Conservation (phyloP, 2,888 invertebrate species). For the Selenia dentaria region DNA sequence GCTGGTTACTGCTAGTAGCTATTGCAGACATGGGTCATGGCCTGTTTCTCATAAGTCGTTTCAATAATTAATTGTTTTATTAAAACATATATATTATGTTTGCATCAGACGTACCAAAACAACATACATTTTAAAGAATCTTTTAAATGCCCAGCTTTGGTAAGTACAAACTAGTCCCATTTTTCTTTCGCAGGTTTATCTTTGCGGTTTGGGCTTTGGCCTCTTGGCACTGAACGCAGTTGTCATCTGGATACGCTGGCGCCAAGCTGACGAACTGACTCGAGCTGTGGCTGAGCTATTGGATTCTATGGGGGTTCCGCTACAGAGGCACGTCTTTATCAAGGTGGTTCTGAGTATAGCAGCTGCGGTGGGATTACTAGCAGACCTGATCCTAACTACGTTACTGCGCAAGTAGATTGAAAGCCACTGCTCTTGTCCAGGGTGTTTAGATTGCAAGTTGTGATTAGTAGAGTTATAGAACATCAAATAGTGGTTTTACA, state of each 20-base stretch:
- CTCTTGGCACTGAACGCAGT: conserved; percentile 54
- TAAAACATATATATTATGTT: too few relatives aligned
- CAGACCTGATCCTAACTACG: conserved; percentile 34
- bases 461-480: too few relatives aligned
- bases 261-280: conserved; percentile 48
- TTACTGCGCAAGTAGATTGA: not conserved
- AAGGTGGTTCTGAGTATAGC: conserved; percentile 49
- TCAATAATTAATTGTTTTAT: too few relatives aligned
- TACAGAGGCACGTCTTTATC: conserved; percentile 49
- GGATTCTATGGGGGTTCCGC: conserved; percentile 48
- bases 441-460: too few relatives aligned
- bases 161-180: too few relatives aligned
- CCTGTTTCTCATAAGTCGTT: too few relatives aligned
- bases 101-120: too few relatives aligned
- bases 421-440: not conserved
- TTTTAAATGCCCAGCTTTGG: too few relatives aligned
- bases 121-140: too few relatives aligned
- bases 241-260: conserved; percentile 56
- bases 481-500: too few relatives aligned
- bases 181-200: conserved; percentile 44
- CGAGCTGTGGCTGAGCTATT: conserved; percentile 59
- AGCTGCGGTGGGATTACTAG: conserved; percentile 38
- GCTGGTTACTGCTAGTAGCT: too few relatives aligned
- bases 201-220: conserved; percentile 49
- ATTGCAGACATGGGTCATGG: too few relatives aligned